Evolutionary conservation across 2,113 vertebrate species (phyloP).

Genomic region (Notiomystis cincta): DNA sequence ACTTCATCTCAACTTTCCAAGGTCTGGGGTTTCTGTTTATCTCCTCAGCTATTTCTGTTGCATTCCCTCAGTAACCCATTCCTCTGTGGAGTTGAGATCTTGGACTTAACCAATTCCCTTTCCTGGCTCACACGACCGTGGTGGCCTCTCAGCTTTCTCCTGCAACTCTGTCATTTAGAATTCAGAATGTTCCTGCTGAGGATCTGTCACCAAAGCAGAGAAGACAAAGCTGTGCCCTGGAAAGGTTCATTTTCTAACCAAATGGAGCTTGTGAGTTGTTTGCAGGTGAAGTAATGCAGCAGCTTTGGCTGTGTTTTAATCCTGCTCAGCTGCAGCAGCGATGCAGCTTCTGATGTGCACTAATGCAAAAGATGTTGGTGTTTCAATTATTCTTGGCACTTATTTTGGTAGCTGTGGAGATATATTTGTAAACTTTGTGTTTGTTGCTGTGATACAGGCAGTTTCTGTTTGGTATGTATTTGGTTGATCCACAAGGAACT

Average conservation of each 20-base stretch:
- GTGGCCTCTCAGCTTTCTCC: not conserved
- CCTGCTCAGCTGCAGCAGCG: not conserved
- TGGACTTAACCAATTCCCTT: not conserved
- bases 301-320: not conserved
- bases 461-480: not conserved
- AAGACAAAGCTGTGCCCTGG: not conserved
- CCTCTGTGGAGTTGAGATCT: not conserved
- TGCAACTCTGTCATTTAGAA: not conserved
- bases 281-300: not conserved
- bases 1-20: not conserved
- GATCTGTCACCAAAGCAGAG: not conserved
- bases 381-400: not conserved
- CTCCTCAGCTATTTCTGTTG: not conserved
- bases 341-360: rapidly evolving
- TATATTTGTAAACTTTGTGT: not conserved
- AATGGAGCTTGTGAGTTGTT: not conserved
- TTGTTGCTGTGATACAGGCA: not conserved
- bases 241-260: not conserved
- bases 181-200: not conserved
- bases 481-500: not conserved
- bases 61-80: not conserved
- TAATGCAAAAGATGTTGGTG: not conserved
- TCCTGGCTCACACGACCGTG: not conserved
- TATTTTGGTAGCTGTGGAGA: not conserved
- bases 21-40: not conserved